Evolutionary conservation across 1,140 invertebrate genomes (phyloP), one percentile per base, ranked within the genome.

Genomic region (Drosophila novamexicana): DNA sequence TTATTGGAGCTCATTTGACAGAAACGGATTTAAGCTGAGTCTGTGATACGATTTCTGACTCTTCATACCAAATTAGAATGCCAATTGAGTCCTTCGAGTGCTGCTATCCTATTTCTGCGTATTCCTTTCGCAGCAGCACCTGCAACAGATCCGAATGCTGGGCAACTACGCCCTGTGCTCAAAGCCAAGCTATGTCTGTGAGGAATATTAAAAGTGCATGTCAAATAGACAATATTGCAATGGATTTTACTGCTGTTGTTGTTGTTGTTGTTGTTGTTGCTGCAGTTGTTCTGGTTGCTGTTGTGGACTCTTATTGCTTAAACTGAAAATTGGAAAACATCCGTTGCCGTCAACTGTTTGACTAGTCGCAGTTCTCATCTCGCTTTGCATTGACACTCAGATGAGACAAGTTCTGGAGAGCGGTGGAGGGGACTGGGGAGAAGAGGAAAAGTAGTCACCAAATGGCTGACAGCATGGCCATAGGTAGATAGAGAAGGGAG

Each of bases 151-250:
- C 47, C 22, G 22, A 5, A 29, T 29, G 4, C 22, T 29, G 3
- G 4, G 29, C 18, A 49, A 40, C 10, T 18, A 5, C 12, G 18
- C 40, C 53, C 22, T 59, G 4, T 44, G 57, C 14, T n/a, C 32
- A 22, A 34, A 64, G 61, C 36, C 42, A 62, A 56, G 53, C 58
- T 67, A 74, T 69, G 74, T 74, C 63, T 74, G 64, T 74, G 56
- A 16, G 47, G 32, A 59, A 75, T 86, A 86, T 86, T 88, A 86
- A 86, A 86, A 83, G 79, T 81, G 75, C 52, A 70, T 69, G 83
- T 89, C 79, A 83, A 86, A 89, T 75, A 72, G 75, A 71, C 82
- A 86, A 83, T 74, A 79, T 77, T 79, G 79, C 65, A n/a, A 16
- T 22, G 57, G 44, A 22, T 59, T 36, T 18, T 59, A 1, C 42